Evolutionary conservation across 1,140 invertebrate species (phyloP).

Genomic region (Drosophila kepulauana): DNA sequence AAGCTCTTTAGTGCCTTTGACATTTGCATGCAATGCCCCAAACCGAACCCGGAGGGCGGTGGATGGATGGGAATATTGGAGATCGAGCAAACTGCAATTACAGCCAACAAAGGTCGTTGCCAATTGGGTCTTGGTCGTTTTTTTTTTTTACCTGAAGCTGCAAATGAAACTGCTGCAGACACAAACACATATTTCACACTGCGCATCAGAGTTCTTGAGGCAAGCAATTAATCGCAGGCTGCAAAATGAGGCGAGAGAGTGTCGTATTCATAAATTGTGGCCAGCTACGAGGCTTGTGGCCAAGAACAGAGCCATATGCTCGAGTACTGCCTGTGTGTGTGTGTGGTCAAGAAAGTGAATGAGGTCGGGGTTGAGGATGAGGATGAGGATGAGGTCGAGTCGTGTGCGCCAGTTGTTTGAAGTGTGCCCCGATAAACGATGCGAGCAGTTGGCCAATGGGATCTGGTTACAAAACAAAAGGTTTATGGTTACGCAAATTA

Average conservation of each 20-base stretch:
- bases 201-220: slow-evolving; percentile 27
- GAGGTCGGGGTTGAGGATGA: background rate
- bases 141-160: background rate
- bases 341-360: slow-evolving; percentile 12
- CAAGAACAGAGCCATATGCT: slow-evolving; percentile 28
- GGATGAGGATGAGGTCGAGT: background rate
- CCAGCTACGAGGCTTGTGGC: slow-evolving; percentile 37
- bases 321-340: background rate
- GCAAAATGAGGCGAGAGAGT: slow-evolving; percentile 27
- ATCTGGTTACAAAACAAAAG: slow-evolving; percentile 52
- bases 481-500: slow-evolving; percentile 43
- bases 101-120: slow-evolving; percentile 27
- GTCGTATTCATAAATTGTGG: slow-evolving; percentile 55
- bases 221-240: slow-evolving; percentile 49
- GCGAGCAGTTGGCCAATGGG: slow-evolving; percentile 28
- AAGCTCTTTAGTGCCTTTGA: slow-evolving; percentile 50
- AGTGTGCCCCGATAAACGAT: slow-evolving; percentile 43
- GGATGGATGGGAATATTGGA: background rate
- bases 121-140: slow-evolving; percentile 10
- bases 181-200: slow-evolving; percentile 13
- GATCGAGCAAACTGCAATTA: slow-evolving; percentile 40
- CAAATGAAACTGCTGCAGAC: background rate
- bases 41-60: background rate
- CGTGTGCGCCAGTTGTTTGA: slow-evolving; percentile 34
- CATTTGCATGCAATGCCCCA: slow-evolving; percentile 46